Evolutionary conservation across 2,888 invertebrate genomes (phyloP).

Genomic region (Brachylomia viminalis): DNA sequence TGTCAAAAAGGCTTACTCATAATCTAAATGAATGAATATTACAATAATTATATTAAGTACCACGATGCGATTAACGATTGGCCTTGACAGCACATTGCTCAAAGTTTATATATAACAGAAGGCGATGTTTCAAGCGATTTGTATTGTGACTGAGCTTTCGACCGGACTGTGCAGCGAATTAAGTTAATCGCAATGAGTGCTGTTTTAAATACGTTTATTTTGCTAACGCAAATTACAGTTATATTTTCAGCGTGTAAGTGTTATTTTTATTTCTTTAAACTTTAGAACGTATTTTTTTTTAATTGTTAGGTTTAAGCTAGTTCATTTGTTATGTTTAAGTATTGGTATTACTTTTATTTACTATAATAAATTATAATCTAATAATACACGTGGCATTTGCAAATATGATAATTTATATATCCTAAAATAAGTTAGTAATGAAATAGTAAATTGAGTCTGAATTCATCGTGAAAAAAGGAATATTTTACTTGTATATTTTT

Average conservation of each 20-base stretch:
- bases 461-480: background rate
- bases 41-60: background rate
- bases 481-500: background rate
- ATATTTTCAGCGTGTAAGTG: slow-evolving; percentile 75
- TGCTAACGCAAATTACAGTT: slow-evolving; percentile 67
- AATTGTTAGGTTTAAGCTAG: background rate
- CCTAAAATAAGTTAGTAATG: background rate
- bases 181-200: slow-evolving; percentile 69
- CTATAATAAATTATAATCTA: background rate
- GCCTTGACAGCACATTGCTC: slow-evolving; percentile 68
- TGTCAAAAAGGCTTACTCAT: background rate
- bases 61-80: slow-evolving; percentile 47
- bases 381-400: background rate
- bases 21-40: slow-evolving; percentile 6
- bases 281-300: background rate
- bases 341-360: background rate
- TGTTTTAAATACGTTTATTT: slow-evolving; percentile 62
- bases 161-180: slow-evolving; percentile 58
- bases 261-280: slow-evolving; percentile 18
- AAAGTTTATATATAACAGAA: slow-evolving; percentile 72
- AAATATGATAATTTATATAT: background rate
- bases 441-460: background rate
- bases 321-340: background rate
- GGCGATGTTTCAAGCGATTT: slow-evolving; percentile 56
- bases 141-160: slow-evolving; percentile 70